A percentile compares a stretch with the other conserved stretches of the same genome.
These are phyloP conservation scores for Hippoglossus stenolepis DNA, from an alignment of 2,113 vertebrate species.

Conservation along the genomic window DNA sequence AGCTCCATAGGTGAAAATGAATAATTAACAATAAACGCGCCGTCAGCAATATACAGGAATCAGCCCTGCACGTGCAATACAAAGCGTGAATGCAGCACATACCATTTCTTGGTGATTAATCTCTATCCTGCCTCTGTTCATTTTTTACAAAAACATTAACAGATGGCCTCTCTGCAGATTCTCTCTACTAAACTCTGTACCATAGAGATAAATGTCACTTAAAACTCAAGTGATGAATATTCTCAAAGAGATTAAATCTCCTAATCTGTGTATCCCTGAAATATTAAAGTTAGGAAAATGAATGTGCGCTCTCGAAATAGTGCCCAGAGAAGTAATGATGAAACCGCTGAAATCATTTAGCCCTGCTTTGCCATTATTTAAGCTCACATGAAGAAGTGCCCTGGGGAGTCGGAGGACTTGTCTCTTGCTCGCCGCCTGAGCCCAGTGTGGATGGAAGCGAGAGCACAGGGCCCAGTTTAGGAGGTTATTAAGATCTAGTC, in stretches of 20 bases:
- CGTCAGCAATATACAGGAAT: slow-evolving; percentile 1
- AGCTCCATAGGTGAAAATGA: neutral
- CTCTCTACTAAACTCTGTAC: slow-evolving; percentile 45
- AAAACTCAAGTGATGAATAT: slow-evolving; percentile 68
- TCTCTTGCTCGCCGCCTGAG: slow-evolving; percentile 29
- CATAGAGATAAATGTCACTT: slow-evolving; percentile 69
- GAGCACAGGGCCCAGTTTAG: slow-evolving; percentile 11
- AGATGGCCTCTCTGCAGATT: slow-evolving; percentile 68
- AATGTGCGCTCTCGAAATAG: slow-evolving; percentile 13
- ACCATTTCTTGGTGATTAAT: slow-evolving; percentile 40
- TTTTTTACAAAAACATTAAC: slow-evolving; percentile 45
- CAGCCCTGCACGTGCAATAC: neutral
- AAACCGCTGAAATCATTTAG: slow-evolving; percentile 45
- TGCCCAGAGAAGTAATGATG: slow-evolving; percentile 35
- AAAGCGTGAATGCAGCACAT: neutral
- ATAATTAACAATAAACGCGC: neutral
- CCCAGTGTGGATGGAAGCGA: slow-evolving; percentile 11
- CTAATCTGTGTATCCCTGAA: slow-evolving; percentile 73
- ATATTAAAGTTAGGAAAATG: slow-evolving; percentile 63
- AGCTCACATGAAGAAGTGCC: slow-evolving; percentile 48
- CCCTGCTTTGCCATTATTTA: slow-evolving; percentile 51
- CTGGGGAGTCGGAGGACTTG: slow-evolving; percentile 50
- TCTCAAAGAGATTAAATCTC: slow-evolving; percentile 63
- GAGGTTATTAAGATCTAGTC: slow-evolving; percentile 49
- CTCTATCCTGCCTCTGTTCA: slow-evolving; percentile 18